These are phyloP conservation scores for Elephas maximus DNA, from an alignment of 2,113 vertebrate species.

Conservation along the genomic window DNA sequence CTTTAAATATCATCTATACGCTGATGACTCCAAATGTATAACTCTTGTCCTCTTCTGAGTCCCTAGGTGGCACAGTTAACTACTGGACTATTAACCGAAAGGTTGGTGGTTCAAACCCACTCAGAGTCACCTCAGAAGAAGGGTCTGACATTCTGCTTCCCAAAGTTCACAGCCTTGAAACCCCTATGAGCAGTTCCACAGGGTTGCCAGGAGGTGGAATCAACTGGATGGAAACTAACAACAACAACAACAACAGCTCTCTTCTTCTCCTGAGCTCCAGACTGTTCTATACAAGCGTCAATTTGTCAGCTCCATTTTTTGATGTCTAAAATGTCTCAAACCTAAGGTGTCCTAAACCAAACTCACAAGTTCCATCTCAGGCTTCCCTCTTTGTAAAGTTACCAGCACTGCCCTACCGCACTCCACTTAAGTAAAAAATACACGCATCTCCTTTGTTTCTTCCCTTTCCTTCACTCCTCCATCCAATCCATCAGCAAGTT, in stretches of 20 bases:
- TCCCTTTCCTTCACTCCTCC: background rate
- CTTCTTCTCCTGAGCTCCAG: background rate
- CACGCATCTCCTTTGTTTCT: background rate
- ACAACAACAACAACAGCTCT: background rate
- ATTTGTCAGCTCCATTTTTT: background rate
- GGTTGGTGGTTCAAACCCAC: background rate
- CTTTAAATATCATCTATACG: background rate
- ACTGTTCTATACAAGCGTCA: background rate
- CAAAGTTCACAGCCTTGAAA: background rate
- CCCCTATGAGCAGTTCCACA: background rate
- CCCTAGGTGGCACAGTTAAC: background rate
- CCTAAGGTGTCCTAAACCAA: background rate
- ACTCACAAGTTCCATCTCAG: background rate
- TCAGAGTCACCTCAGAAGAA: background rate
- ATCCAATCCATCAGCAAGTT: background rate
- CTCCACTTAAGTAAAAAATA: background rate
- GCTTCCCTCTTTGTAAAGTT: background rate
- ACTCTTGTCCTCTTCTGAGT: background rate
- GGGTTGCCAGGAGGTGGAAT: background rate
- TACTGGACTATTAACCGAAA: background rate
- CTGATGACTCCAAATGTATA: background rate
- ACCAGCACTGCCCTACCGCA: too few relatives aligned
- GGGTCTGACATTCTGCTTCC: background rate
- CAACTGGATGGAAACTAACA: background rate
- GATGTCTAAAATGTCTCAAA: background rate